A percentile compares a stretch with the other conserved stretches of the same genome.
Evolutionary conservation across 1,140 invertebrate species (phyloP).

Genomic region (Pristionchus pacificus): DNA sequence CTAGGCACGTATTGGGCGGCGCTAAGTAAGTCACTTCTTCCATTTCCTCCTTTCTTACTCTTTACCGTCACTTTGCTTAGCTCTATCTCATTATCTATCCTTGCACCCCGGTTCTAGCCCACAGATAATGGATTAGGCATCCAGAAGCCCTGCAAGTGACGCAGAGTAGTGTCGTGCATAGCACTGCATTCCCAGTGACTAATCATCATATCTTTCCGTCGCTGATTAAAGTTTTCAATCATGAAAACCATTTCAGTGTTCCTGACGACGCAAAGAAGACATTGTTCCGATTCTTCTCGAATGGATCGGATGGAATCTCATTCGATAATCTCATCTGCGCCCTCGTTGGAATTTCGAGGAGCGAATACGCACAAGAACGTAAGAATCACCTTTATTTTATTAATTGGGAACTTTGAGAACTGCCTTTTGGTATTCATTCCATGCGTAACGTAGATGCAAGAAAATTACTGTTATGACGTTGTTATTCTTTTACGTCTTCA

Average conservation of each 20-base stretch:
- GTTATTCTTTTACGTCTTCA: too few relatives aligned
- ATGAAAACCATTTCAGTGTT: conserved; percentile 4
- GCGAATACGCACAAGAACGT: conserved; percentile 25
- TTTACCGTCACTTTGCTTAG: too few relatives aligned
- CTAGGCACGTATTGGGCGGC: conserved; percentile 20
- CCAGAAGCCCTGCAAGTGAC: too few relatives aligned
- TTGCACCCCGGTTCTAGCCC: too few relatives aligned
- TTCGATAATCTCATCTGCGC: conserved; percentile 28
- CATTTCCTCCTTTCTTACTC: too few relatives aligned
- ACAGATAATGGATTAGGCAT: too few relatives aligned
- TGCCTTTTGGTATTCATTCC: neutral
- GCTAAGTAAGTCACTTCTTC: neutral
- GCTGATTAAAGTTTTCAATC: too few relatives aligned
- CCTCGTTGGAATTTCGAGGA: conserved; percentile 28
- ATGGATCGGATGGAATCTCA: conserved; percentile 10
- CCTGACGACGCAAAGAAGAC: conserved; percentile 16
- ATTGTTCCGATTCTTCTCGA: conserved; percentile 22
- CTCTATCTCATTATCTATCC: too few relatives aligned
- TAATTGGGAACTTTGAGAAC: neutral
- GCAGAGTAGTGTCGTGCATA: too few relatives aligned
- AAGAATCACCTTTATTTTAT: neutral
- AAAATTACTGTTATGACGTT: too few relatives aligned
- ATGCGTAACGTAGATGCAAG: neutral
- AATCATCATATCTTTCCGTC: too few relatives aligned
- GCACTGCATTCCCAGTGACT: too few relatives aligned